Percentiles rank a stretch among this genome's conserved stretches.
These are phyloP conservation scores for Hippocampus comes DNA, from an alignment of 2,113 vertebrate genomes.

Conservation along the genomic window DNA sequence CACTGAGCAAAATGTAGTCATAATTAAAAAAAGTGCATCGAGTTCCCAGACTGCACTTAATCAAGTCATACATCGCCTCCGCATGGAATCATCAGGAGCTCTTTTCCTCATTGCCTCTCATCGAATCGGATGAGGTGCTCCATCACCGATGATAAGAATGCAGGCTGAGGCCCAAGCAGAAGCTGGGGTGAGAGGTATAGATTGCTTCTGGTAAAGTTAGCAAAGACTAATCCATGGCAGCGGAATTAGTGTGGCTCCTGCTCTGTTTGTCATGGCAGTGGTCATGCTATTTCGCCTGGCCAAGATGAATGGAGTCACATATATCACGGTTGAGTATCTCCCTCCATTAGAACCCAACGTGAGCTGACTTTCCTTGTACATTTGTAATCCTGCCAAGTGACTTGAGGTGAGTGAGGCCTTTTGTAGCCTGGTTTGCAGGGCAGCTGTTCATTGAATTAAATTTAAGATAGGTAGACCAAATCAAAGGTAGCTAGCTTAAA, in stretches of 20 bases:
- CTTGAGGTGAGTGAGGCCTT: not conserved
- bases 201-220: constrained; percentile 63
- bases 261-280: constrained; percentile 15
- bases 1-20: not conserved
- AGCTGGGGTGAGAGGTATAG: constrained; percentile 43
- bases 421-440: not conserved
- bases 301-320: constrained; percentile 49
- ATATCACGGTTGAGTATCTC: constrained; percentile 25
- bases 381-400: constrained; percentile 12
- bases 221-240: constrained; percentile 52
- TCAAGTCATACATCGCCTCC: constrained; percentile 13
- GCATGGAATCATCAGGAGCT: constrained; percentile 2
- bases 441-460: not conserved
- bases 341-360: constrained; percentile 25
- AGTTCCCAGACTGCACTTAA: constrained; percentile 1
- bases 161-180: constrained; percentile 24
- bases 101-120: constrained; percentile 5
- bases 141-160: constrained; percentile 55
- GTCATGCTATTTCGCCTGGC: constrained; percentile 24
- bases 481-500: not conserved
- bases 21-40: not conserved
- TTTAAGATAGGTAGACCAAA: not conserved
- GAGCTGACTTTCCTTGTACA: constrained; percentile 35
- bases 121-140: constrained; percentile 33
- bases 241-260: constrained; percentile 21